Evolutionary conservation across 2,113 vertebrate genomes (phyloP).

Genomic region (Otocyon megalotis): DNA sequence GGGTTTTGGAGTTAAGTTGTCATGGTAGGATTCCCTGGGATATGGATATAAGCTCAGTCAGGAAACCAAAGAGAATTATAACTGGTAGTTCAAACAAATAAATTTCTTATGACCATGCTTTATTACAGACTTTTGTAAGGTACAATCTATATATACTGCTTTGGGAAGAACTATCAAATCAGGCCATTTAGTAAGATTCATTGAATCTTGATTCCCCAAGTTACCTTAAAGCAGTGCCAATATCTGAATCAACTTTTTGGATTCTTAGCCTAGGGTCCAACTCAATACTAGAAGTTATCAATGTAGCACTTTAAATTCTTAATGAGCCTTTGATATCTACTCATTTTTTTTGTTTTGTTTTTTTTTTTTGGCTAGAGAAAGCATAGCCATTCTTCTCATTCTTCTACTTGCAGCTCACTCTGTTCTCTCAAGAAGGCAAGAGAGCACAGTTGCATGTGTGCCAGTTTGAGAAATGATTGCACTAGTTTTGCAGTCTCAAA

Average conservation of each 20-base stretch:
- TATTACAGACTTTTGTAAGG: background rate
- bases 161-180: background rate
- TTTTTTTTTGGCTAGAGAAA: background rate
- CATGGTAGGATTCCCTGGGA: background rate
- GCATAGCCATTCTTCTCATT: background rate
- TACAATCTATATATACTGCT: background rate
- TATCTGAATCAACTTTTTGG: background rate
- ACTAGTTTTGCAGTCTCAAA: background rate
- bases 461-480: background rate
- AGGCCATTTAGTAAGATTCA: background rate
- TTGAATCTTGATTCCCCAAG: background rate
- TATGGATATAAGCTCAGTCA: background rate
- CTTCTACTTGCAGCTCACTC: background rate
- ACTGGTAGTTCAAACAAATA: background rate
- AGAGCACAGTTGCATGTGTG: background rate
- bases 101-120: background rate
- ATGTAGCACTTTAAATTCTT: background rate
- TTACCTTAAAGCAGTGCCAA: background rate
- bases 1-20: background rate
- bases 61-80: background rate
- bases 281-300: background rate
- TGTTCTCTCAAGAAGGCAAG: background rate
- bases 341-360: background rate
- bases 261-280: background rate
- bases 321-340: background rate